A percentile compares a stretch with the other conserved stretches of the same genome.
Conservation (phyloP, 2,888 invertebrate species). For the Philhelius pedissequus region DNA sequence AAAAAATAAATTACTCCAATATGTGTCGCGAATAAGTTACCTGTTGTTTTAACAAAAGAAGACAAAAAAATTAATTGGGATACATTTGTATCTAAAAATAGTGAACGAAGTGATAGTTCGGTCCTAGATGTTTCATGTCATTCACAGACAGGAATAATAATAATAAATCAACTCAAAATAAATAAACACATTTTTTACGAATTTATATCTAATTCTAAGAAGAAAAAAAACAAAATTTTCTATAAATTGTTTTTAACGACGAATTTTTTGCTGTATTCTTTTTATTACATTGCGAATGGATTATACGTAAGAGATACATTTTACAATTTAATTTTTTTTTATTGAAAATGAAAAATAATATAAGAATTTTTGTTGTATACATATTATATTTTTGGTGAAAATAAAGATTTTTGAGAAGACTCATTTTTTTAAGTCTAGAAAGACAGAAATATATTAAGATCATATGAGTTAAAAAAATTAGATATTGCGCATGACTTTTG, state of each 20-base stretch:
- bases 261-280: not conserved
- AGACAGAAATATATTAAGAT: not conserved
- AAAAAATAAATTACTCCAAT: not conserved
- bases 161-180: not conserved
- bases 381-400: not conserved
- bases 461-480: not conserved
- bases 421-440: not conserved
- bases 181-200: not conserved
- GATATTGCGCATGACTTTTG: slow-evolving; percentile 38
- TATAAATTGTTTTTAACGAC: not conserved
- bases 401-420: slow-evolving; percentile 1
- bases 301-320: not conserved
- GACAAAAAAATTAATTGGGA: not conserved
- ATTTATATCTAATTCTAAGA: not conserved
- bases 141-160: slow-evolving; percentile 29
- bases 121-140: slow-evolving; percentile 69
- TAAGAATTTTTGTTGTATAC: not conserved
- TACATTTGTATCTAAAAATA: slow-evolving; percentile 55
- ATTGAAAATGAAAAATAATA: not conserved
- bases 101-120: slow-evolving; percentile 42
- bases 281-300: slow-evolving; percentile 29
- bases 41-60: slow-evolving; percentile 15
- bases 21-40: slow-evolving; percentile 12
- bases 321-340: no score
- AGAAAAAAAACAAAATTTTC: not conserved